phyloP scores from a whole-genome alignment of 1,140 invertebrate genomes.

The Schlechtendalia chinensis region DNA sequence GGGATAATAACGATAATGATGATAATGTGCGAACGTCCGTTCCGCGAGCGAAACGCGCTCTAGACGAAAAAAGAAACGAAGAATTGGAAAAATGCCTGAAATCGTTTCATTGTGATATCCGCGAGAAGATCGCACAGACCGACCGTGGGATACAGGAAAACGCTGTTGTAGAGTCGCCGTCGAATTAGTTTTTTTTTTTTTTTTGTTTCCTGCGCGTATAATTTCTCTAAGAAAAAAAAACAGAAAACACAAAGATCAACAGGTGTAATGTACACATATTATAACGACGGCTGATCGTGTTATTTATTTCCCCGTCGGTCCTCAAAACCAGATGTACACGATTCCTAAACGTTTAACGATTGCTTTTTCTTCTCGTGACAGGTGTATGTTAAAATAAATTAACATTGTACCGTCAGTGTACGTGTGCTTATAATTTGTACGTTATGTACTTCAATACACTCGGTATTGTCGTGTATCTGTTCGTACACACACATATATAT shows the following conservation, averaged over 20 bases:
- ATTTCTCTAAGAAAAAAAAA: neutral
- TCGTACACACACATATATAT: neutral
- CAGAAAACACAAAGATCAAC: neutral
- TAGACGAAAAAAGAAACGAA: too few relatives aligned
- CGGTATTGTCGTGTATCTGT: too few relatives aligned
- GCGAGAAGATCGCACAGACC: neutral
- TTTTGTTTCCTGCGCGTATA: neutral
- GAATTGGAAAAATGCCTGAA: slow-evolving; percentile 10
- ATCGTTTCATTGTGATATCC: slow-evolving; percentile 4
- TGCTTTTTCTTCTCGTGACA: neutral
- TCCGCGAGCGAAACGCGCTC: too few relatives aligned
- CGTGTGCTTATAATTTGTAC: too few relatives aligned
- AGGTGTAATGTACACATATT: slow-evolving; percentile 2
- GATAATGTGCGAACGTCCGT: too few relatives aligned
- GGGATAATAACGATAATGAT: too few relatives aligned
- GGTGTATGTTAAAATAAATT: slow-evolving; percentile 33
- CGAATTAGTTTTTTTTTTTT: neutral
- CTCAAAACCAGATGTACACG: slow-evolving; percentile 14
- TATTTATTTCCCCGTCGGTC: neutral
- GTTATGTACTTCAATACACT: too few relatives aligned
- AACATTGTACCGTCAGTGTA: neutral
- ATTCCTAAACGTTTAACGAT: neutral
- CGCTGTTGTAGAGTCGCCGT: neutral
- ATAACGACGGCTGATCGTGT: slow-evolving; percentile 2
- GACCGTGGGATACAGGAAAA: slow-evolving; percentile 33